Conservation (phyloP, 2,888 invertebrate species). For the Pterobdella sp. region DNA sequence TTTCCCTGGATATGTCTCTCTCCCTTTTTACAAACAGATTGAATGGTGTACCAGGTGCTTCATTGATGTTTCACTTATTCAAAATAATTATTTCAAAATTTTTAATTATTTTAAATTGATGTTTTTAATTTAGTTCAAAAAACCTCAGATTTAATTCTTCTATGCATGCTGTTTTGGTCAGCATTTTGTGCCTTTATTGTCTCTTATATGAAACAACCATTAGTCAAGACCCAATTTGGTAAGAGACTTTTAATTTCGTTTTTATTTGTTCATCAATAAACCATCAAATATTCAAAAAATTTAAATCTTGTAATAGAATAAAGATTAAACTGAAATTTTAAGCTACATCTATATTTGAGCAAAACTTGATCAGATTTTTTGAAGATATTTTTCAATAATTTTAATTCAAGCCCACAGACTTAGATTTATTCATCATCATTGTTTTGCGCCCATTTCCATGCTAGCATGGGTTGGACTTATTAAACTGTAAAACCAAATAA, state of each 20-base stretch:
- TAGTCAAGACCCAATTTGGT: slow-evolving; percentile 41
- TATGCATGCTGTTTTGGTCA: slow-evolving; percentile 45
- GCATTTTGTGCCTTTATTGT: slow-evolving; percentile 45
- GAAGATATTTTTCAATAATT: too few species aligned
- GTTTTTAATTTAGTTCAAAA: background rate
- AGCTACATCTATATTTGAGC: too few species aligned
- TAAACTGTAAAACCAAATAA: too few species aligned
- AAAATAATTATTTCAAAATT: background rate
- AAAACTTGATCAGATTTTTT: too few species aligned
- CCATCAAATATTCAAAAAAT: too few species aligned
- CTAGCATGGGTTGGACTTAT: too few species aligned
- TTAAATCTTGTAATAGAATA: too few species aligned
- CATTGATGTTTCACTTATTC: slow-evolving; percentile 12
- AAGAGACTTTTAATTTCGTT: slow-evolving; percentile 29
- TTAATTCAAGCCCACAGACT: too few species aligned
- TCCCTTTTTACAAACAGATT: slow-evolving; percentile 41
- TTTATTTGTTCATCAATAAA: slow-evolving; percentile 3
- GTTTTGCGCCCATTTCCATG: too few species aligned
- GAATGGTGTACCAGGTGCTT: slow-evolving; percentile 45
- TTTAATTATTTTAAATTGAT: background rate
- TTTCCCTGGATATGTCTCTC: slow-evolving; percentile 39
- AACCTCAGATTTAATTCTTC: slow-evolving; percentile 45
- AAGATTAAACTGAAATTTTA: too few species aligned
- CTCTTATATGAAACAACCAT: slow-evolving; percentile 43
- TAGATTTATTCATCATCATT: too few species aligned